phyloP scores from a whole-genome alignment of 2,113 vertebrate genomes.

The Stictonetta naevosa region DNA sequence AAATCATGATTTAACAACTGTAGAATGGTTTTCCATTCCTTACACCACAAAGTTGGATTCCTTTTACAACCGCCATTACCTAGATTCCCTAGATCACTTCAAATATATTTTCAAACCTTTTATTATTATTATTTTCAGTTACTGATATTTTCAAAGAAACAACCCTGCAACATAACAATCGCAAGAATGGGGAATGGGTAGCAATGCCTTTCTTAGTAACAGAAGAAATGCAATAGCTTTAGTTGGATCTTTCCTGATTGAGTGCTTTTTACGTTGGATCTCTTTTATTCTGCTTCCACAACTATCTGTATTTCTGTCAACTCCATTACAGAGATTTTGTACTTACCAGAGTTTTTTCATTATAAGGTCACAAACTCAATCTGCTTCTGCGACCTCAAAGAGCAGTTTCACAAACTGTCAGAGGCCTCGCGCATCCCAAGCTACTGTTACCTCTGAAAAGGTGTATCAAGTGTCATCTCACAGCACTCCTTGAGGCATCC shows the following conservation, averaged over 20 bases:
- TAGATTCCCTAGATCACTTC: background rate
- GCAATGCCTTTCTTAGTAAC: background rate
- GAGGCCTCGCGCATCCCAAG: background rate
- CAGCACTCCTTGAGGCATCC: background rate
- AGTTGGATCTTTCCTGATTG: background rate
- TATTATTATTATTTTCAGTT: background rate
- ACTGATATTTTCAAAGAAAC: background rate
- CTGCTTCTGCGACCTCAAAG: background rate
- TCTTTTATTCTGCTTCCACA: background rate
- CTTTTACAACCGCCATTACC: background rate
- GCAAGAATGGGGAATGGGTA: background rate
- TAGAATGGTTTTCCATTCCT: background rate
- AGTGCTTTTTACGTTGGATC: background rate
- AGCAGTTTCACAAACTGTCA: background rate
- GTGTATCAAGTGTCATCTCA: background rate
- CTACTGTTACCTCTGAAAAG: background rate
- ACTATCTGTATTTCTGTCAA: background rate
- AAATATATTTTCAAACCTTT: background rate
- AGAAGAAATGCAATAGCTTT: background rate
- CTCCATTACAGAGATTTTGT: background rate
- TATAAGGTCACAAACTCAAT: conserved; percentile 35
- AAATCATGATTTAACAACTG: background rate
- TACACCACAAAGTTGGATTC: background rate
- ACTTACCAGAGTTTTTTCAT: background rate
- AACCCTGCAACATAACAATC: background rate